Conservation (phyloP, 1,140 invertebrate species). For the Chymomyza costata region DNA sequence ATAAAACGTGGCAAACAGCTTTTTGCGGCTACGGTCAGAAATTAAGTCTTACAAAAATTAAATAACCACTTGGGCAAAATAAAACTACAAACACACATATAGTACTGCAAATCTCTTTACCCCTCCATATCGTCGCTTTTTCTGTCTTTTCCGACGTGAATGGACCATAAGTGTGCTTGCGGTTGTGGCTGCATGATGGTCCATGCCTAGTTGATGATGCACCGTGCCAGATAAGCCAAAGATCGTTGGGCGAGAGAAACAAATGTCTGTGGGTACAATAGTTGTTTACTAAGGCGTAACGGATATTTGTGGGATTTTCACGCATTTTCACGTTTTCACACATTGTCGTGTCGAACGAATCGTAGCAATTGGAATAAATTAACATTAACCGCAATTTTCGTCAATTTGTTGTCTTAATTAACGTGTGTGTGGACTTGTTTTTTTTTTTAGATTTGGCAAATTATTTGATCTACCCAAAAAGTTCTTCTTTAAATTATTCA, state of each 20-base stretch:
- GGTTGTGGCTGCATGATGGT: no score
- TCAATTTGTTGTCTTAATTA: slow-evolving; percentile 2
- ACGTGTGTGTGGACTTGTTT: no score
- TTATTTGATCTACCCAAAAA: neutral
- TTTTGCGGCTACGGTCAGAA: neutral
- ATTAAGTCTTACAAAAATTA: slow-evolving; percentile 27
- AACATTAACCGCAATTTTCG: neutral
- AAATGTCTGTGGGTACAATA: neutral
- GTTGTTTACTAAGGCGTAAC: slow-evolving; percentile 1
- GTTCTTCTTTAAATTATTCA: neutral
- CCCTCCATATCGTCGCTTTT: no score
- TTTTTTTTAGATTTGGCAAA: neutral
- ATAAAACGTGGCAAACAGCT: slow-evolving; percentile 23
- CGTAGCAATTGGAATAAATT: neutral
- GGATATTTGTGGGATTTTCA: slow-evolving; percentile 3
- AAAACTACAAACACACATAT: no score
- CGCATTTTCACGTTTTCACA: neutral
- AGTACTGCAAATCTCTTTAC: no score
- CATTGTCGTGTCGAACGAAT: neutral
- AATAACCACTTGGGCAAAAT: slow-evolving; percentile 14
- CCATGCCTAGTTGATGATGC: neutral
- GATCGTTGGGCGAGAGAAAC: neutral
- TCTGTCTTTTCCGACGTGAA: no score
- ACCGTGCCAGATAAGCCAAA: neutral
- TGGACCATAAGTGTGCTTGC: no score